Evolutionary conservation across 2,888 invertebrate genomes (phyloP).

Genomic region (Onthophagus sagittarius): DNA sequence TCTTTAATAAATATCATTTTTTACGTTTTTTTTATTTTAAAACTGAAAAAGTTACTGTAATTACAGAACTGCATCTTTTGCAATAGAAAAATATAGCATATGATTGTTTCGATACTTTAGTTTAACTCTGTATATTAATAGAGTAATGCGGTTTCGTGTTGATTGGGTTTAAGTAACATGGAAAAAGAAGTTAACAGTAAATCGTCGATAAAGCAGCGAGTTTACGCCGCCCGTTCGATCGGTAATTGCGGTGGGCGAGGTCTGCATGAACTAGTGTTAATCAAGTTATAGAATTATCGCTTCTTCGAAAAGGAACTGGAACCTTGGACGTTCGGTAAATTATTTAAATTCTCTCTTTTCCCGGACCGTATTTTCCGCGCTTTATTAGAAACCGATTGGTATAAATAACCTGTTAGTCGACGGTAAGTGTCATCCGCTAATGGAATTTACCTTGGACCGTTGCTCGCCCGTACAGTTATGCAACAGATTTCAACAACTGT

Average conservation of each 20-base stretch:
- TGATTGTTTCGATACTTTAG: too few relatives aligned
- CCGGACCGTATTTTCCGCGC: constrained; percentile 4
- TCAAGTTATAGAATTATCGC: constrained; percentile 14
- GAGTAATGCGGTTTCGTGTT: background rate
- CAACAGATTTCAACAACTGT: background rate
- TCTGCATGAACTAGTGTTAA: constrained; percentile 2
- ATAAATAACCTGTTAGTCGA: constrained; percentile 9
- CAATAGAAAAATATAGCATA: too few relatives aligned
- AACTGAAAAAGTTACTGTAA: too few relatives aligned
- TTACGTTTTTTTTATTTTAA: too few relatives aligned
- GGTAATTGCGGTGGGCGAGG: background rate
- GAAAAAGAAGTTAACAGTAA: constrained; percentile 3
- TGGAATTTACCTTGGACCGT: constrained; percentile 21
- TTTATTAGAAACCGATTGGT: constrained; percentile 9
- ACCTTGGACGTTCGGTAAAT: constrained; percentile 6
- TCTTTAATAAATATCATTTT: too few relatives aligned
- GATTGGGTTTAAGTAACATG: background rate
- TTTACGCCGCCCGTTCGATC: background rate
- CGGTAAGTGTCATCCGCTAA: constrained; percentile 24
- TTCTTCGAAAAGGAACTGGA: background rate
- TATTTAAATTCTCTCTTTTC: constrained; percentile 9
- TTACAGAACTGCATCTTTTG: too few relatives aligned
- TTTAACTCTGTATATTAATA: background rate
- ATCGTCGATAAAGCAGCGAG: constrained; percentile 2
- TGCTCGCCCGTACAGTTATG: background rate